Evolutionary conservation across 2,888 invertebrate species (phyloP), one percentile per base, ranked within the genome.

Genomic region (Gordius sp.): DNA sequence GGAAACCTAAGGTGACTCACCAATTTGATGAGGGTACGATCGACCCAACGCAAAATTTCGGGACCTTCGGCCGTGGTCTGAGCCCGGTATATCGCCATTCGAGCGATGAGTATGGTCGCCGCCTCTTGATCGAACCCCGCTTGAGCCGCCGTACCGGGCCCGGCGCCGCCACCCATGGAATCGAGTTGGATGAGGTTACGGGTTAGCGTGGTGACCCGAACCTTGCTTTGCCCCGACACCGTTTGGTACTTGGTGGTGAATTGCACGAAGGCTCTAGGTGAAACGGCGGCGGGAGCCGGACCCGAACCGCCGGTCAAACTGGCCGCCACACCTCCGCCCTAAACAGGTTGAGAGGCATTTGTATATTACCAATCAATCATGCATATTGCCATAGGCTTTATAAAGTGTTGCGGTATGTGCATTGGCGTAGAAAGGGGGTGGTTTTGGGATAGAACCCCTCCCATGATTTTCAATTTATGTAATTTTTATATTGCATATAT

Each of bases 221-320:
- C 84, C 62, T 89, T 78, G 59, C 82, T 76, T 69, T 89, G 86
- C 0, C 97, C 97, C 69, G 80, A 84, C 13, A 89, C 80, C 71
- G 97, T 93, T 66, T 89, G 93, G 73, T 97, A 97, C 69, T 93
- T 87, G 1, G 89, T 87, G 62, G 97, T 87, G 68, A 97, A 85
- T 70, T 99, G 97, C 60, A 97, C 79, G 66, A 84, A 89, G 8
- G 93, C 97, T 20, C 20, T 47, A 20, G 8, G 47, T 4, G 13
- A 13, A 20, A 18, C 47, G 4, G 16, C 16, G 47, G 16, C 47
- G n/a, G 47, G 20, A 47, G 47, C 47, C 23, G 47, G 47, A 47
- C 47, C 20, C 4, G 41, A 47, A 56, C 13, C 41, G 39, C 39
- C 16, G n/a, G n/a, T 16, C 39, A n/a, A 39, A 39, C 39, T n/a